Conservation (phyloP, 2,888 invertebrate species). For the Orchestes rusci region DNA sequence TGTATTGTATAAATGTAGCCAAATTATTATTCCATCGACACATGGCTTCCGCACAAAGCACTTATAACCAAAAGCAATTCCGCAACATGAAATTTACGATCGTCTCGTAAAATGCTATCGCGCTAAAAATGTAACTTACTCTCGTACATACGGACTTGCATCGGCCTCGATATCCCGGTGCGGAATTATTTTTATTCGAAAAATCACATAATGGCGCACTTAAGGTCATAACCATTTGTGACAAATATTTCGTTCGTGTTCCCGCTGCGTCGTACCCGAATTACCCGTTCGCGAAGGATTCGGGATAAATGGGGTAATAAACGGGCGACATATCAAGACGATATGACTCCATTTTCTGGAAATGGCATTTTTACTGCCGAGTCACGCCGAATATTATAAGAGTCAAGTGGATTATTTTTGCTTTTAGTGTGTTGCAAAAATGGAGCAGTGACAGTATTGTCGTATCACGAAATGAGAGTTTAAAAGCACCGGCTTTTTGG, state of each 20-base stretch:
- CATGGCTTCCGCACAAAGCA: too few species aligned
- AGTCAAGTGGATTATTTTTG: slow-evolving; percentile 30
- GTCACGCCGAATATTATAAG: slow-evolving; percentile 32
- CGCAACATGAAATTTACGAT: too few species aligned
- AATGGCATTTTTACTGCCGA: slow-evolving; percentile 33
- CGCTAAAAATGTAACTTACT: too few species aligned
- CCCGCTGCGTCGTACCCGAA: slow-evolving; percentile 29
- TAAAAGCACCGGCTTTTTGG: too few species aligned
- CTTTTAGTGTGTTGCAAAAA: not conserved
- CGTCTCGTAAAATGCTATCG: too few species aligned
- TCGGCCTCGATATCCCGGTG: too few species aligned
- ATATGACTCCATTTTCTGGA: slow-evolving; percentile 34
- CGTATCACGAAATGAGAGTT: too few species aligned
- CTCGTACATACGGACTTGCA: too few species aligned
- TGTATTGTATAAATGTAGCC: too few species aligned
- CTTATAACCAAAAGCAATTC: too few species aligned
- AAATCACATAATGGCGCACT: slow-evolving; percentile 22
- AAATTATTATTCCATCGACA: too few species aligned
- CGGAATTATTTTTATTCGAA: slow-evolving; percentile 20
- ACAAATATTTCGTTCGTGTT: slow-evolving; percentile 25
- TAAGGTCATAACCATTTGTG: slow-evolving; percentile 24
- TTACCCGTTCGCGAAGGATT: slow-evolving; percentile 31
- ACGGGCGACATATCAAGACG: slow-evolving; percentile 35
- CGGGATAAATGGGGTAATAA: slow-evolving; percentile 34
- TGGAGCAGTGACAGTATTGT: not conserved